Percentiles rank a stretch among this genome's conserved stretches.
Evolutionary conservation across 1,140 invertebrate species (phyloP).

Genomic region (Philopotamus ludificatus): DNA sequence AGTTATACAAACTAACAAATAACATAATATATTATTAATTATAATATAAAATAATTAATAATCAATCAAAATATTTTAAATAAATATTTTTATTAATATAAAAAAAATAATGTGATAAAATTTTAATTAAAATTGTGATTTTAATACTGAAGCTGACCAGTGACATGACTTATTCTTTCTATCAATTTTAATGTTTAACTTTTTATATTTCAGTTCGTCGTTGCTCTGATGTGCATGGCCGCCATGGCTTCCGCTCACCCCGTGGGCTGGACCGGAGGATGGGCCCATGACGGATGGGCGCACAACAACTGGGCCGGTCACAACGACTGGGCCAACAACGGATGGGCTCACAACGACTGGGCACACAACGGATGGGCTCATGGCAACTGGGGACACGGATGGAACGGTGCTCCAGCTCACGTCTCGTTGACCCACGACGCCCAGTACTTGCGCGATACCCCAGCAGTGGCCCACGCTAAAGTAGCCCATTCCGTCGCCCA

Average conservation of each 20-base stretch:
- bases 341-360: not conserved
- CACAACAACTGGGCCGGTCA: not conserved
- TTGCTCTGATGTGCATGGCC: constrained; percentile 1
- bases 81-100: not conserved
- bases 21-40: not conserved
- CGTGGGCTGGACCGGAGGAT: not conserved
- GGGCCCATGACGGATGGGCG: constrained; percentile 6
- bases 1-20: not conserved
- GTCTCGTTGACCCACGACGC: not conserved
- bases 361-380: not conserved
- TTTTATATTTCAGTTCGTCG: not conserved
- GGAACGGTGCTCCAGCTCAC: not conserved
- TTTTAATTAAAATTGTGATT: too few species aligned
- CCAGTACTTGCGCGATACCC: constrained; percentile 5
- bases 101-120: too few species aligned
- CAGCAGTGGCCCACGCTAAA: constrained; percentile 5
- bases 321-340: not conserved
- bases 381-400: not conserved
- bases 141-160: too few species aligned
- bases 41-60: not conserved
- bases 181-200: too few species aligned
- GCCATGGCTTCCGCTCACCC: not conserved
- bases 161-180: too few species aligned
- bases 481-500: not conserved
- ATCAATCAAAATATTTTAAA: not conserved